Conservation (phyloP, 2,113 vertebrate genomes). For the Hirundichthys speculiger region DNA sequence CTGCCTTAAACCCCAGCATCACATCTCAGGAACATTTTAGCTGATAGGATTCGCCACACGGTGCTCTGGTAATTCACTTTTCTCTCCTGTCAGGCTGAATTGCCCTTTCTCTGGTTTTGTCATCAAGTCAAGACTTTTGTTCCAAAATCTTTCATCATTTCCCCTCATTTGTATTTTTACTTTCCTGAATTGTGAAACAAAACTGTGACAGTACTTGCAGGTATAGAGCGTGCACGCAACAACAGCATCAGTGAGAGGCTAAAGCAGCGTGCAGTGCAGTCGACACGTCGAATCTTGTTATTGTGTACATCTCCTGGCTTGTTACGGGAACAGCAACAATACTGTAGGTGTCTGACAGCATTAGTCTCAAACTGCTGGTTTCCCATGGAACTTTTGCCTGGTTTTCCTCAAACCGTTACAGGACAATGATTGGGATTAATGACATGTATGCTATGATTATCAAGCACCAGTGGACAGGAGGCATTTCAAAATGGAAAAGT, state of each 20-base stretch:
- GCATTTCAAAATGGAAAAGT: slow-evolving; percentile 40
- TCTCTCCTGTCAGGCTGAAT: too few species aligned
- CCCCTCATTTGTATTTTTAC: not conserved
- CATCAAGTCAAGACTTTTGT: not conserved
- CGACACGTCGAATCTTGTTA: slow-evolving; percentile 28
- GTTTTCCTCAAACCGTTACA: slow-evolving; percentile 20
- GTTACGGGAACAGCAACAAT: slow-evolving; percentile 16
- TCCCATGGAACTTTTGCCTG: slow-evolving; percentile 13
- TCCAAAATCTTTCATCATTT: not conserved
- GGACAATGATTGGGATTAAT: slow-evolving; percentile 31
- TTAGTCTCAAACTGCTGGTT: slow-evolving; percentile 44
- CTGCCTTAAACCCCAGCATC: too few species aligned
- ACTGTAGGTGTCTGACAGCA: slow-evolving; percentile 39
- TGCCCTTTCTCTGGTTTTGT: not conserved
- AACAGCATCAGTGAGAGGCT: not conserved
- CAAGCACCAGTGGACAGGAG: slow-evolving; percentile 37
- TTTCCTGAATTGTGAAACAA: not conserved
- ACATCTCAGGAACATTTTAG: too few species aligned
- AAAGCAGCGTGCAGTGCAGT: slow-evolving; percentile 24
- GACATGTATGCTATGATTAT: slow-evolving; percentile 32
- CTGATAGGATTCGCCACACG: too few species aligned
- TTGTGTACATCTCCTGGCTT: not conserved
- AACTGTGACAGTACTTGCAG: not conserved
- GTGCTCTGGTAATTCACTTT: too few species aligned
- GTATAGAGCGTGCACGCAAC: slow-evolving; percentile 2